Evolutionary conservation across 1,140 invertebrate genomes (phyloP).

Genomic region (Polyergus mexicanus): DNA sequence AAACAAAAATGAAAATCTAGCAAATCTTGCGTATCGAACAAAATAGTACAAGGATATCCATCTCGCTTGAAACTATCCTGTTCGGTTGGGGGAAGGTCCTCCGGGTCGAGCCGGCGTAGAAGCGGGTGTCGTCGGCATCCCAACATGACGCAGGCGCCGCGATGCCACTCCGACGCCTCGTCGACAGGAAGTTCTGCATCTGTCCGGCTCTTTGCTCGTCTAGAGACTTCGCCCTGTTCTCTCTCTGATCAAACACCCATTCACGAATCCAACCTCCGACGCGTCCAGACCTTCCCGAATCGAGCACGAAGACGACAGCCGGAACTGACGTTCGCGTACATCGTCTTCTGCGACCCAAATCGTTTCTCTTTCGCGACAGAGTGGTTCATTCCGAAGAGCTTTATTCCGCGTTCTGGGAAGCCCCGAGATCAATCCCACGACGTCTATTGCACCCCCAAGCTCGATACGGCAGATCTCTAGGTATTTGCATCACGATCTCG

Average conservation of each 20-base stretch:
- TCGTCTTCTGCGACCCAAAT: background rate
- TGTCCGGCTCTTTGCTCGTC: constrained; percentile 63
- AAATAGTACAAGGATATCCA: constrained; percentile 17
- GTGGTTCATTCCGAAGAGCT: constrained; percentile 37
- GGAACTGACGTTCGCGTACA: background rate
- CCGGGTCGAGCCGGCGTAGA: constrained; percentile 75
- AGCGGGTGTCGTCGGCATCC: constrained; percentile 33
- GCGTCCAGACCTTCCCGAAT: background rate
- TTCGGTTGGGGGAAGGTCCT: constrained; percentile 59
- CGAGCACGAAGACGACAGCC: background rate
- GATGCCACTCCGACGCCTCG: constrained; percentile 45
- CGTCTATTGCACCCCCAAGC: constrained; percentile 10
- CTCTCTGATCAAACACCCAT: constrained; percentile 71
- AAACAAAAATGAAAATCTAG: background rate
- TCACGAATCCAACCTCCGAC: constrained; percentile 70
- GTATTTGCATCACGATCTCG: background rate
- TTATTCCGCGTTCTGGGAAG: constrained; percentile 40
- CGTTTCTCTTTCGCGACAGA: background rate
- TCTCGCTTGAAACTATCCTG: background rate
- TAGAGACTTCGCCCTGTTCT: constrained; percentile 65
- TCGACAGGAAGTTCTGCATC: constrained; percentile 74
- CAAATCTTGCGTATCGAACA: background rate
- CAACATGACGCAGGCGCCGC: constrained; percentile 30
- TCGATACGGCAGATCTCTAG: constrained; percentile 7
- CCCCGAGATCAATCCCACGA: constrained; percentile 40